Evolutionary conservation across 2,113 vertebrate genomes (phyloP).

Genomic region (Neotoma lepida): DNA sequence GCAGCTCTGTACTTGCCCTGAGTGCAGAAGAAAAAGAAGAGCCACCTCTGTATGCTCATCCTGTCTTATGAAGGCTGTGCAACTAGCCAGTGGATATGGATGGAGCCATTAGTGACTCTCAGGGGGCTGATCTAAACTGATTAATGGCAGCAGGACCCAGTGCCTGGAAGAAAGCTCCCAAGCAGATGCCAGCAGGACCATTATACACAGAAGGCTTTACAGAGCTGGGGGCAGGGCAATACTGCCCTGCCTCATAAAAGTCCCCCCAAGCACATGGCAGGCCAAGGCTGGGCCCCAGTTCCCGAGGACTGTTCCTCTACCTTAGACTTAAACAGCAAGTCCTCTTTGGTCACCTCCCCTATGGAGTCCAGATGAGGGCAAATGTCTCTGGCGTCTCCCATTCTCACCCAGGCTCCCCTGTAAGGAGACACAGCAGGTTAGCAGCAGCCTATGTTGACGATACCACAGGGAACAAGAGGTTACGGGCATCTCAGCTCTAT

Average conservation of each 20-base stretch:
- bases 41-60: neutral
- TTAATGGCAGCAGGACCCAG: neutral
- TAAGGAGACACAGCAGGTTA: constrained; percentile 26
- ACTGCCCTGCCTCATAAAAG: neutral
- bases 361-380: constrained; percentile 96
- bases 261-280: neutral
- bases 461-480: neutral
- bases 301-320: constrained; percentile 79
- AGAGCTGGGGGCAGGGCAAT: neutral
- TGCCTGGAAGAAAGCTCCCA: neutral
- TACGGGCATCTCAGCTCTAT: neutral
- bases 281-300: neutral
- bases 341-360: constrained; percentile 97
- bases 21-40: neutral
- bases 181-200: neutral
- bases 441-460: fast-evolving
- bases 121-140: neutral
- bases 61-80: neutral
- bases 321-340: constrained; percentile 96
- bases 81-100: neutral
- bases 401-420: constrained; percentile 80
- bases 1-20: neutral
- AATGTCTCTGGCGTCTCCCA: constrained; percentile 90
- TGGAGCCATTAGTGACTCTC: neutral
- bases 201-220: neutral